Base-by-base conservation (phyloP, 2,797 vertebrate species). In the Aldrovandia affinis region DNA sequence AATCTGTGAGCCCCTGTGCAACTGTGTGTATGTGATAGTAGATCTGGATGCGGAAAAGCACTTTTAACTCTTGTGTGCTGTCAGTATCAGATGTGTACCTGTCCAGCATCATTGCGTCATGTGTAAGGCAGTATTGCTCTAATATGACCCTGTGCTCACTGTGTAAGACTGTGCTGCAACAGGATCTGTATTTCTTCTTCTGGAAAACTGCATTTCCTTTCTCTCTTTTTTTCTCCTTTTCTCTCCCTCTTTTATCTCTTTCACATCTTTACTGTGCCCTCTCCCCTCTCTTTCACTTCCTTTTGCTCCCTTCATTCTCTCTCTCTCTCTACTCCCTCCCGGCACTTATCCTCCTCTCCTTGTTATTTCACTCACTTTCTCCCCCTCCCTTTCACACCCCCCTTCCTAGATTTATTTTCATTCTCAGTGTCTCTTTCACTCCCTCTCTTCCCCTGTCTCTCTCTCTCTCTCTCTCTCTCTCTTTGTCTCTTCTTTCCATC, bases 381-480 rank as follows among this genome's bases (percentile, higher is more conserved):
- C 75, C 54, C 75, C 0, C 14, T 15, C 1, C 68, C 75, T 73
- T 73, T 47, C 33, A n/a, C 18, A 39, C 68, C 12, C 25, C 39
- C 61, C 14, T 30, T 18, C 14, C 42, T n/a, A n/a, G n/a, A n/a
- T n/a, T n/a, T n/a, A n/a, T n/a, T n/a, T n/a, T n/a, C n/a, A 18
- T 39, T 42, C 28, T 15, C 30, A 14, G 1, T 42, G 30, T 59
- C 59, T 68, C 9, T 39, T 30, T 44, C 12, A 55, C 83, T n/a
- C n/a, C n/a, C n/a, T n/a, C n/a, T n/a, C n/a, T n/a, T n/a, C n/a
- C 44, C 91, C 89, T 25, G 77, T 68, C 42, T 50, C 30, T 33
- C 28, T 73, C 20, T 36, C 28, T 55, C 9, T 1, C 36, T 59
- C 79, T 7, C 79, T 42, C 79, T 44, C 79, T 22, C 52, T 59